These are phyloP conservation scores for Ectemnius cavifrons DNA, from an alignment of 2,888 invertebrate genomes.

Conservation along the genomic window DNA sequence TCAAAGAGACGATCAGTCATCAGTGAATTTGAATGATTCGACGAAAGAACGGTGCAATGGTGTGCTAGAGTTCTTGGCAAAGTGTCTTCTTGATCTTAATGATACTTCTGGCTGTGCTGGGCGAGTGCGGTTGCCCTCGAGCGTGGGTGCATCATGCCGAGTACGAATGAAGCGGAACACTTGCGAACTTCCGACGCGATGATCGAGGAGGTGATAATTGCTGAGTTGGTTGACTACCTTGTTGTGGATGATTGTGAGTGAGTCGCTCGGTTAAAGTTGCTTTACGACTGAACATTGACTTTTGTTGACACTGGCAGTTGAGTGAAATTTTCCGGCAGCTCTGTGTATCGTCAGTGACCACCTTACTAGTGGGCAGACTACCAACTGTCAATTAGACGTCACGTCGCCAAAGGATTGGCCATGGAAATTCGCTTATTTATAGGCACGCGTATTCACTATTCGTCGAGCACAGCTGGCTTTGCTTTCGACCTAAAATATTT, in stretches of 20 bases:
- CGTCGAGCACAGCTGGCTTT: no score
- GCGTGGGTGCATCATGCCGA: slow-evolving; percentile 8
- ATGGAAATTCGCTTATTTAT: slow-evolving; percentile 36
- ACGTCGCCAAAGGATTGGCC: slow-evolving; percentile 36
- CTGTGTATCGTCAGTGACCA: slow-evolving; percentile 18
- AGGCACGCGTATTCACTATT: slow-evolving; percentile 5
- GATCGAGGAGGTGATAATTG: slow-evolving; percentile 2
- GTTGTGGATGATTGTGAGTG: not conserved
- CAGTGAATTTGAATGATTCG: no score
- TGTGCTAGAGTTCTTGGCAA: no score
- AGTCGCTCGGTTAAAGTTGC: not conserved
- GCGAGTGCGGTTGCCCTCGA: no score
- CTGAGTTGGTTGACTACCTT: no score
- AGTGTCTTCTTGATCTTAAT: no score
- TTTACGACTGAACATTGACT: not conserved
- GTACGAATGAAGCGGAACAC: not conserved
- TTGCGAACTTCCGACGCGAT: not conserved
- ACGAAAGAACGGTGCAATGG: no score
- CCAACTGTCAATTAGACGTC: slow-evolving; percentile 50
- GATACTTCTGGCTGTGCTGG: no score
- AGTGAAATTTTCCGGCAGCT: slow-evolving; percentile 17
- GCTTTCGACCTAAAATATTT: no score
- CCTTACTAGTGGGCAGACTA: slow-evolving; percentile 29
- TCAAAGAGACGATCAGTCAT: no score
- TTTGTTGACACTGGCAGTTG: not conserved